Evolutionary conservation across 2,113 vertebrate species (phyloP).

Genomic region (Seriola dumerili): DNA sequence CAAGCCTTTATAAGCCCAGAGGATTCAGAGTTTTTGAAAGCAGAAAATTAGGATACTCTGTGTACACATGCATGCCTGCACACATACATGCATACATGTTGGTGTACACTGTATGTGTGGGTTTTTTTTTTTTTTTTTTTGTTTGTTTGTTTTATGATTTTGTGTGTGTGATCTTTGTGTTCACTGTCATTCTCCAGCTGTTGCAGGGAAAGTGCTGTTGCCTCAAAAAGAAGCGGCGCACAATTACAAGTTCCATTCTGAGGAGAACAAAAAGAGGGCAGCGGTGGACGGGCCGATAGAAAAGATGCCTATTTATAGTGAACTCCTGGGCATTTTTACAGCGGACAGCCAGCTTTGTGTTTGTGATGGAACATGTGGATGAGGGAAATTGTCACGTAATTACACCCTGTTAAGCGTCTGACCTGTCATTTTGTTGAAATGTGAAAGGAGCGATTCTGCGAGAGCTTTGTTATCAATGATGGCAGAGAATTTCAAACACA

Average conservation of each 20-base stretch:
- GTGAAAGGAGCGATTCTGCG: slow-evolving; percentile 54
- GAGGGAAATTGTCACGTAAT: slow-evolving; percentile 77
- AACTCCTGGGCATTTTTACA: slow-evolving; percentile 54
- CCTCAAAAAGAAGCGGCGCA: slow-evolving; percentile 61
- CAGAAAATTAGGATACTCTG: slow-evolving; percentile 53
- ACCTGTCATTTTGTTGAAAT: slow-evolving; percentile 75
- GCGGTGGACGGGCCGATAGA: slow-evolving; percentile 32
- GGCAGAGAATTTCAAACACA: slow-evolving; percentile 55
- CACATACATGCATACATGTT: slow-evolving; percentile 54
- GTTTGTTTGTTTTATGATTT: neutral
- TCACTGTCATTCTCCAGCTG: slow-evolving; percentile 54
- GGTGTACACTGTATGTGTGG: slow-evolving; percentile 31
- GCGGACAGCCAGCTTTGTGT: slow-evolving; percentile 65
- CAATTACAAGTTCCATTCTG: slow-evolving; percentile 67
- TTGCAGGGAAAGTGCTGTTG: slow-evolving; percentile 52
- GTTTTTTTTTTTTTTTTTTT: neutral
- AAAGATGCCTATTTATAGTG: slow-evolving; percentile 69
- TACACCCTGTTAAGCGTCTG: slow-evolving; percentile 67
- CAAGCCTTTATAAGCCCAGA: slow-evolving; percentile 62
- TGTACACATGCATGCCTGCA: slow-evolving; percentile 60
- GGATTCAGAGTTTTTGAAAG: slow-evolving; percentile 62
- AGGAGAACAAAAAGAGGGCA: slow-evolving; percentile 57
- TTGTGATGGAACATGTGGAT: slow-evolving; percentile 72
- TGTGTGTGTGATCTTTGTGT: slow-evolving; percentile 50
- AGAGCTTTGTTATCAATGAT: slow-evolving; percentile 57